Conservation (phyloP, 1,140 invertebrate genomes). For the Drosophila burlai region DNA sequence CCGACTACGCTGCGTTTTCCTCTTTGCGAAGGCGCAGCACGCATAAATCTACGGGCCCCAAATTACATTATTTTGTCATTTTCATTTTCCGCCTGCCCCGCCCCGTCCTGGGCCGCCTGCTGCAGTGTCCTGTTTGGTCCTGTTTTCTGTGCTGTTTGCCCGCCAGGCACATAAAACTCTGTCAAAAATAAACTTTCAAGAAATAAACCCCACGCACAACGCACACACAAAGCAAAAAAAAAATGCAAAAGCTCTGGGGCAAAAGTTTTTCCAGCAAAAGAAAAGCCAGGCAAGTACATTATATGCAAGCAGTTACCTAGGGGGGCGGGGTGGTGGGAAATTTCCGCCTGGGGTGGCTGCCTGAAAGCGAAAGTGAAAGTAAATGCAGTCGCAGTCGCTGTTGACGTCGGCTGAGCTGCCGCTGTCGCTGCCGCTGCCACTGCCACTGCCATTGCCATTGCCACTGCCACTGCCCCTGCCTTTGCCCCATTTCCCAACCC, state of each 20-base stretch:
- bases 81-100: slow-evolving; percentile 22
- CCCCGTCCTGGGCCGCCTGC: slow-evolving; percentile 11
- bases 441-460: not conserved
- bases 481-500: slow-evolving; percentile 58
- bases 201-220: slow-evolving; percentile 36
- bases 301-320: slow-evolving; percentile 67
- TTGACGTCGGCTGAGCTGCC: not conserved
- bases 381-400: slow-evolving; percentile 43
- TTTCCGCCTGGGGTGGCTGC: slow-evolving; percentile 56
- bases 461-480: slow-evolving; percentile 8
- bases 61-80: slow-evolving; percentile 85
- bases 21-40: slow-evolving; percentile 65
- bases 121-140: slow-evolving; percentile 61
- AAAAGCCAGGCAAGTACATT: slow-evolving; percentile 60
- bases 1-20: slow-evolving; percentile 73
- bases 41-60: slow-evolving; percentile 80
- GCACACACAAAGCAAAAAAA: slow-evolving; percentile 27
- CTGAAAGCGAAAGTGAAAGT: slow-evolving; percentile 80
- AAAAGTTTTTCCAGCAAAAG: slow-evolving; percentile 61
- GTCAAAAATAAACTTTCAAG: slow-evolving; percentile 79
- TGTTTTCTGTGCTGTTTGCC: slow-evolving; percentile 34
- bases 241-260: slow-evolving; percentile 83
- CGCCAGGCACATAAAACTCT: slow-evolving; percentile 78
- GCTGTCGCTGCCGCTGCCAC: not conserved
- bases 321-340: not conserved